Base-by-base conservation (phyloP, 2,888 invertebrate genomes). In the Ormyrus pomaceus region DNA sequence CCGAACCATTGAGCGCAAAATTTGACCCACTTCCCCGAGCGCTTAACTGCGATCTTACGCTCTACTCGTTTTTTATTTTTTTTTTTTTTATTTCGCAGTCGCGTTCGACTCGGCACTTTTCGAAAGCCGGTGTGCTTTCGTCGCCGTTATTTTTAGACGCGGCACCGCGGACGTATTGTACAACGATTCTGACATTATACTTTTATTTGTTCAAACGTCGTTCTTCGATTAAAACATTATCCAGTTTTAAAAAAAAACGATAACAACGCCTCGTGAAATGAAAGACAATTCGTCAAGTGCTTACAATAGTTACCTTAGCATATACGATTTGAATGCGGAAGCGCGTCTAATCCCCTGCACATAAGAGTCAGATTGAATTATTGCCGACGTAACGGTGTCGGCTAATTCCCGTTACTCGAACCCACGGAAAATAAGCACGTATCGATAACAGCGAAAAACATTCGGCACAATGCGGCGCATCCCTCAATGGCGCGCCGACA, bases 21-120 rank as follows among this genome's bases (percentile, higher is more conserved):
- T 77, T 66, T 69, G 80, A 80, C 72, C 80, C 61, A 72, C 56
- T 80, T 80, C 9, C 5, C 46, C 9, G 4, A 34, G 34, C 34
- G 45, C 50, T 64, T 70, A 59, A 69, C 58, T 68, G 46, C 11
- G 68, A 9, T 51, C 34, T 13, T 13, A 13, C 45, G 7, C 46
- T 64, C 9, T n/a, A 1, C 45, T 8, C 45, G 46, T 55, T n/a
- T 45, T 34, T 1, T 73, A n/a, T 62, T 58, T 7, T 56, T 13
- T 7, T 7, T 69, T 73, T 58, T 51, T 62, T 19, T 59, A 9
- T 55, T 34, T 13, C n/a, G 6, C 53, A 10, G 34, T 7, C 45
- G 13, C 45, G 19, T 50, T 65, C 7, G 10, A 53, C 34, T 58
- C 59, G 53, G 6, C 11, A 8, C 4, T 56, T 65, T 56, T 56